Evolutionary conservation across 2,888 invertebrate species (phyloP), one percentile per base, ranked within the genome.

Genomic region (Drosophila leonis): DNA sequence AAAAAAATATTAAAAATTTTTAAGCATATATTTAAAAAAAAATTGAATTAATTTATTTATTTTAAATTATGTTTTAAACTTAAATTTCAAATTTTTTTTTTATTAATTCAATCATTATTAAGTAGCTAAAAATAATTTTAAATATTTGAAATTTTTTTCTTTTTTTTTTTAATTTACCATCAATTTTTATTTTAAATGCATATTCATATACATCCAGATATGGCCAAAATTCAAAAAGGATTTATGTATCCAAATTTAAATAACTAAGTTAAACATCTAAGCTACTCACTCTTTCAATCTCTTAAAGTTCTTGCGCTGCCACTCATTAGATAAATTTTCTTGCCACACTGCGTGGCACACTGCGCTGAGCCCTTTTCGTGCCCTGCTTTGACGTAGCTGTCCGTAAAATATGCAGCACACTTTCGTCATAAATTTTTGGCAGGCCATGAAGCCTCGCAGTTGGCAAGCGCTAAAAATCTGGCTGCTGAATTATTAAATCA

Each of bases 401-500:
- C 39, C n/a, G 52, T 88, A 13, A 86, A 83, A 80, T 83, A 88
- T 83, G 87, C 87, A 80, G 62, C 83, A 69, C 70, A 55, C 65
- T 86, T 70, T 42, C 69, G 66, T 65, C 72, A 70, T 86, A 77
- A 68, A 86, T 72, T 80, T 80, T 69, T 69, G 80, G 83, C 64
- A 81, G 60, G 65, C 55, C 62, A 57, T 52, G 64, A 69, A 67
- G 48, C 18, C 18, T 56, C 51, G 37, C 67, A 29, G 41, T 24
- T 37, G 24, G 29, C 54, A 48, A 42, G 57, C 52, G n/a, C 57
- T 46, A 52, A 71, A 63, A 35, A 72, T 24, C 46, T 10, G 27
- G 56, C 49, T 64, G 57, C 44, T 90, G 68, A 88, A 84, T 88
- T 65, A 88, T 82, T 90, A 88, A 90, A 80, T 75, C 48, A 65